Evolutionary conservation across 2,888 invertebrate genomes (phyloP).

Genomic region (Vanessa cardui): DNA sequence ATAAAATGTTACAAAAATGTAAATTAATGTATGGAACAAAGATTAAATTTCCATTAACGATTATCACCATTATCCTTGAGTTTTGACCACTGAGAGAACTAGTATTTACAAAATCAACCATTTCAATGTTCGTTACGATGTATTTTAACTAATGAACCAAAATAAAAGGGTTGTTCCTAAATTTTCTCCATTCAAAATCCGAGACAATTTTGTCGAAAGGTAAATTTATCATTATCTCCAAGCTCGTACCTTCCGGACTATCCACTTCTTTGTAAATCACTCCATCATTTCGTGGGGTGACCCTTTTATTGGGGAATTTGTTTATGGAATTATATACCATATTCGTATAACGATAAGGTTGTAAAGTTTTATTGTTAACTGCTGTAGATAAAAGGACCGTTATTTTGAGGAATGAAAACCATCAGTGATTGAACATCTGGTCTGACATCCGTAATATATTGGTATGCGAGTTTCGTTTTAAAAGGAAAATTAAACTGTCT

Average conservation of each 20-base stretch:
- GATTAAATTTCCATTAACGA: too few relatives aligned
- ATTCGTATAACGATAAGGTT: not conserved
- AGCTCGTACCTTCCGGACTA: conserved; percentile 22
- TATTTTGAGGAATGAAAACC: conserved; percentile 1
- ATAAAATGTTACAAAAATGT: too few relatives aligned
- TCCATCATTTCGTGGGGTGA: conserved; percentile 17
- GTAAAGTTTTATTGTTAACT: not conserved
- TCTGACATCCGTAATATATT: not conserved
- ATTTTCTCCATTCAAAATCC: conserved; percentile 14
- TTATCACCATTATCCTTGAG: too few relatives aligned
- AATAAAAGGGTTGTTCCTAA: not conserved
- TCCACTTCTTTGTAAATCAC: conserved; percentile 25
- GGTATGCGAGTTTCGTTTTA: not conserved
- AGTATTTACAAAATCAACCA: not conserved
- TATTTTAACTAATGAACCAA: too few relatives aligned
- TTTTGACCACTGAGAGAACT: too few relatives aligned
- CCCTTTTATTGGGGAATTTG: conserved; percentile 4
- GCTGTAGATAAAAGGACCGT: conserved; percentile 6
- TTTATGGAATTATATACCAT: conserved; percentile 1
- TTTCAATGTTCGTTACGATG: not conserved
- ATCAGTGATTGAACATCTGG: conserved; percentile 4
- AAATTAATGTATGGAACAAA: too few relatives aligned
- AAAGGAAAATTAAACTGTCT: not conserved
- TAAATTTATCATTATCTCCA: conserved; percentile 30
- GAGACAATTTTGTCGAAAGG: conserved; percentile 22